Evolutionary conservation across 2,113 vertebrate genomes (phyloP).

Genomic region (Pedetes capensis): DNA sequence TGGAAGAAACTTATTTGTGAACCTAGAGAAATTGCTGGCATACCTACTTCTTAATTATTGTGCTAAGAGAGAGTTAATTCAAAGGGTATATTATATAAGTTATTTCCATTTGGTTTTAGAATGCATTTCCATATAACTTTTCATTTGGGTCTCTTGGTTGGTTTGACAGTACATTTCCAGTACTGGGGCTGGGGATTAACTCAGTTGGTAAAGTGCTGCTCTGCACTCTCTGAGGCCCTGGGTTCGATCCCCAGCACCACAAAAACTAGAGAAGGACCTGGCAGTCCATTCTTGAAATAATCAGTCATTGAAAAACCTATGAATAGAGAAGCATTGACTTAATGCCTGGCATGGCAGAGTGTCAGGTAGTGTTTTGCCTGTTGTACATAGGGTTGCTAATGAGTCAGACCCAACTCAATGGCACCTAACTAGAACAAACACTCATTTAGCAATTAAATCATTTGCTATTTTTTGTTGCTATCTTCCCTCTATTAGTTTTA

Average conservation of each 20-base stretch:
- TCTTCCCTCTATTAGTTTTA: neutral
- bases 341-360: no score
- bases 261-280: no score
- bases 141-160: neutral
- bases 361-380: no score
- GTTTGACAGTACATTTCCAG: constrained; percentile 26
- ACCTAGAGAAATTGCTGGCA: constrained; percentile 1
- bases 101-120: constrained; percentile 46
- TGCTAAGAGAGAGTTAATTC: constrained; percentile 14
- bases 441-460: constrained; percentile 4
- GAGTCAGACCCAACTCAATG: no score
- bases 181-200: constrained; percentile 35
- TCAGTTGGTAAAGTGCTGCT: neutral
- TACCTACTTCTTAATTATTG: constrained; percentile 30
- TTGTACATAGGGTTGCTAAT: no score
- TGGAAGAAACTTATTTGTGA: constrained; percentile 24
- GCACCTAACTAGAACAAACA: no score
- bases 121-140: constrained; percentile 49
- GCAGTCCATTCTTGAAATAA: no score
- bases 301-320: no score
- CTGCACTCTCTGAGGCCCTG: no score
- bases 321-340: no score
- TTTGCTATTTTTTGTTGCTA: neutral
- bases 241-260: no score
- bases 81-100: constrained; percentile 1